Evolutionary conservation across 2,888 invertebrate genomes (phyloP).

Genomic region (Drosophila putrida): DNA sequence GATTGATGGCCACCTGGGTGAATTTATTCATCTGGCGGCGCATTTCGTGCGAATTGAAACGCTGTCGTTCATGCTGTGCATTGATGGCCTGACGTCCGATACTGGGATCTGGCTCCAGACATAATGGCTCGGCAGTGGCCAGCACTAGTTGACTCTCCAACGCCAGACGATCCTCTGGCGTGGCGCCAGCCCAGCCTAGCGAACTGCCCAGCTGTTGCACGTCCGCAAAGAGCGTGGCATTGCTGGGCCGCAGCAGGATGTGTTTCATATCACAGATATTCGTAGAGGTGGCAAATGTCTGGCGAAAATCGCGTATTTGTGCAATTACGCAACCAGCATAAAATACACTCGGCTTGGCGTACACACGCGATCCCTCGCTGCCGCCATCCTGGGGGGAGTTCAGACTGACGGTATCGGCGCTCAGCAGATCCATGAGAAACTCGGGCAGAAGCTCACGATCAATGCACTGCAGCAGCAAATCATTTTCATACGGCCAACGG

Average conservation of each 20-base stretch:
- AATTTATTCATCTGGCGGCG: slow-evolving; percentile 91
- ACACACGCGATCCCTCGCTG: slow-evolving; percentile 76
- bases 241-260: slow-evolving; percentile 94
- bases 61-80: slow-evolving; percentile 90
- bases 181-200: slow-evolving; percentile 73
- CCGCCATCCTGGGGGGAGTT: slow-evolving; percentile 75
- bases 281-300: slow-evolving; percentile 91
- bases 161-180: slow-evolving; percentile 82
- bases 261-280: slow-evolving; percentile 92
- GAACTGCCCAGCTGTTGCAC: slow-evolving; percentile 84
- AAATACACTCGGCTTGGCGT: slow-evolving; percentile 90
- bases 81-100: slow-evolving; percentile 92
- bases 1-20: slow-evolving; percentile 93
- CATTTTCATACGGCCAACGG: slow-evolving; percentile 95
- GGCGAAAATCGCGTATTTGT: slow-evolving; percentile 95
- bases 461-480: slow-evolving; percentile 93
- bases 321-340: slow-evolving; percentile 97
- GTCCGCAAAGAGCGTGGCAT: slow-evolving; percentile 89
- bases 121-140: slow-evolving; percentile 94
- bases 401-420: slow-evolving; percentile 88
- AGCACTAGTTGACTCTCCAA: slow-evolving; percentile 93
- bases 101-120: slow-evolving; percentile 94
- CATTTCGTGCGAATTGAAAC: slow-evolving; percentile 91
- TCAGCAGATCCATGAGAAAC: slow-evolving; percentile 93
- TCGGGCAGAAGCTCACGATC: slow-evolving; percentile 96